Evolutionary conservation across 1,140 invertebrate genomes (phyloP).

Genomic region (Pseudachorutes palmiensis): DNA sequence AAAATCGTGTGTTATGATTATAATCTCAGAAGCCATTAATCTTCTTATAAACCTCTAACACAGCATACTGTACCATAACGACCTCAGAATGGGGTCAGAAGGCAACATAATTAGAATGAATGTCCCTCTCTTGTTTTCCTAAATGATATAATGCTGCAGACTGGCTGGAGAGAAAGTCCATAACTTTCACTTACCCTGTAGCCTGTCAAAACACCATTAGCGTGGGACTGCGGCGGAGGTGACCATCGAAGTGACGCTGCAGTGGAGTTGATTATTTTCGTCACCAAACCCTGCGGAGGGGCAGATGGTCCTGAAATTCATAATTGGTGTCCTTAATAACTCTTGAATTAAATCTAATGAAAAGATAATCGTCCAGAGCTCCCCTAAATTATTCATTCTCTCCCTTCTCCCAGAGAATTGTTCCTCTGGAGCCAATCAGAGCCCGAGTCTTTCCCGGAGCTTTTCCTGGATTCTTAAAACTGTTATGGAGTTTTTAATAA

Average conservation of each 20-base stretch:
- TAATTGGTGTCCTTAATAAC: conserved; percentile 30
- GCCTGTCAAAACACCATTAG: conserved; percentile 71
- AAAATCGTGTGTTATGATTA: no score
- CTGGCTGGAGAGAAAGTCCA: conserved; percentile 6
- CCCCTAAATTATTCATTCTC: not conserved
- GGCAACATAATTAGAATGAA: not conserved
- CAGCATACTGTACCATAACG: no score
- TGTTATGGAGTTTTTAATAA: no score
- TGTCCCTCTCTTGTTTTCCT: not conserved
- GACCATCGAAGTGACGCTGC: conserved; percentile 70
- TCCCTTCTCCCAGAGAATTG: not conserved
- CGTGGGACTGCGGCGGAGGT: conserved; percentile 63
- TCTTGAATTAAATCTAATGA: not conserved
- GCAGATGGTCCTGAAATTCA: conserved; percentile 59
- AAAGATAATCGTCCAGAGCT: not conserved
- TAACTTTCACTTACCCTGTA: conserved; percentile 58
- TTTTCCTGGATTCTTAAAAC: not conserved
- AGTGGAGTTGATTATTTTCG: conserved; percentile 73
- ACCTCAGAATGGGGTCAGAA: not conserved
- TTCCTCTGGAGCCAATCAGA: not conserved
- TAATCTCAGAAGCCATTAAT: no score
- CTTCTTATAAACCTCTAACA: no score
- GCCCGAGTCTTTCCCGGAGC: no score
- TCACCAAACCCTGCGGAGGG: conserved; percentile 70
- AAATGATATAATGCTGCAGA: no score